A percentile compares a stretch with the other conserved stretches of the same genome.
These are phyloP conservation scores for Brachymystax lenok DNA, from an alignment of 2,797 vertebrate species.

Conservation along the genomic window DNA sequence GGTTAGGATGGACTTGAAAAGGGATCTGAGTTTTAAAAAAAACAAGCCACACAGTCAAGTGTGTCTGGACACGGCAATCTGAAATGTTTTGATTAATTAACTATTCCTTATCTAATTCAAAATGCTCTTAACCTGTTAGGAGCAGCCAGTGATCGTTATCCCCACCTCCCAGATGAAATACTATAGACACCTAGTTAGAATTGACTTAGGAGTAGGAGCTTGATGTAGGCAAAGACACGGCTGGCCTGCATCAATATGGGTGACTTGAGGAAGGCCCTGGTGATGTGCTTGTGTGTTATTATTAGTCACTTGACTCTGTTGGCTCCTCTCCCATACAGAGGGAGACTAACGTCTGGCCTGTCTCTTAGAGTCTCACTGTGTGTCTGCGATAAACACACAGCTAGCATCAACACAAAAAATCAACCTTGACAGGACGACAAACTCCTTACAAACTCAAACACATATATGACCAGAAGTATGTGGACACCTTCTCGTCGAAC, in stretches of 20 bases:
- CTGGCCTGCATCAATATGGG: background rate
- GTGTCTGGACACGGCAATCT: background rate
- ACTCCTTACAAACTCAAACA: background rate
- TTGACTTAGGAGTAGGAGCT: background rate
- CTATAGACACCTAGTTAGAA: background rate
- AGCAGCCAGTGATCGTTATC: too few relatives aligned
- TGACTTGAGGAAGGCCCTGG: background rate
- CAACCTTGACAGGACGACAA: background rate
- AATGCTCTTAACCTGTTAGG: background rate
- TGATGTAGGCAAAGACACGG: background rate
- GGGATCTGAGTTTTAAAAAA: background rate
- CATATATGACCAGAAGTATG: too few relatives aligned
- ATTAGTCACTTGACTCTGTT: background rate
- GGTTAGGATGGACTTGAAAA: background rate
- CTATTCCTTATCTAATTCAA: background rate
- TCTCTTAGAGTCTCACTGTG: background rate
- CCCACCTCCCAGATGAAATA: background rate
- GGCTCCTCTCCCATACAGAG: background rate
- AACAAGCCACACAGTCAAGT: background rate
- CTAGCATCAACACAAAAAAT: background rate
- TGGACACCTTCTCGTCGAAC: too few relatives aligned
- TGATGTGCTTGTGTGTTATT: background rate
- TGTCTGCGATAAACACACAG: background rate
- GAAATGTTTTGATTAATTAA: background rate
- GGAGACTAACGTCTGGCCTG: background rate